Evolutionary conservation across 2,888 invertebrate genomes (phyloP), one percentile per base, ranked within the genome.

Genomic region (Oligia latruncula): DNA sequence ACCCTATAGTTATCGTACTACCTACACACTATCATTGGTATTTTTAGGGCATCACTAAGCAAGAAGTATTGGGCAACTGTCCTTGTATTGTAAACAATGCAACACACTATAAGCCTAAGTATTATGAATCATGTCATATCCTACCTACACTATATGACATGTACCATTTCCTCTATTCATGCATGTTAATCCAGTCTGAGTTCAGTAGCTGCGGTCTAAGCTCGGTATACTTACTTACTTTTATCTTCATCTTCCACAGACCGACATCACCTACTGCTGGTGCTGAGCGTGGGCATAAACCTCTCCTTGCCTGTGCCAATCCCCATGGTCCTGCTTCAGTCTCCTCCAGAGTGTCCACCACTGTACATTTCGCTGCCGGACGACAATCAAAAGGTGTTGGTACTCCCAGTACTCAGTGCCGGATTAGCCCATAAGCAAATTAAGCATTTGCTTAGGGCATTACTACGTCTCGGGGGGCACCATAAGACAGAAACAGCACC

Each of bases 31-130:
- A 67, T 29, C 17, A n/a, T 43, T 65, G 11, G 29, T 40, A 81
- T 52, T 81, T 71, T 65, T 71, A 66, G n/a, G 46, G 35, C 43
- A 76, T 66, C 43, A n/a, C 9, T 29, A 43, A 13, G 17, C 58
- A 60, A 49, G 11, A 55, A 43, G 35, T 2, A 29, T 58, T 78
- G 71, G 58, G 49, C 65, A 66, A 66, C 68, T 49, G 58, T n/a
- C 55, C 35, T 60, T 67, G 4, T n/a, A 64, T 70, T 70, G 5
- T 43, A 58, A 66, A 46, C 17, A 46, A n/a, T 20, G 35, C 35
- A n/a, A 35, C 13, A 23, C 35, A 49, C 20, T 43, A n/a, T 15
- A 9, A n/a, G n/a, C 1, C n/a, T 60, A n/a, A 20, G 55, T 17
- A 55, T 1, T 55, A 55, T 2, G 20, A 55, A 55, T 55, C 52